Base-by-base conservation (phyloP, 2,888 invertebrate genomes). In the Fragum sueziense region DNA sequence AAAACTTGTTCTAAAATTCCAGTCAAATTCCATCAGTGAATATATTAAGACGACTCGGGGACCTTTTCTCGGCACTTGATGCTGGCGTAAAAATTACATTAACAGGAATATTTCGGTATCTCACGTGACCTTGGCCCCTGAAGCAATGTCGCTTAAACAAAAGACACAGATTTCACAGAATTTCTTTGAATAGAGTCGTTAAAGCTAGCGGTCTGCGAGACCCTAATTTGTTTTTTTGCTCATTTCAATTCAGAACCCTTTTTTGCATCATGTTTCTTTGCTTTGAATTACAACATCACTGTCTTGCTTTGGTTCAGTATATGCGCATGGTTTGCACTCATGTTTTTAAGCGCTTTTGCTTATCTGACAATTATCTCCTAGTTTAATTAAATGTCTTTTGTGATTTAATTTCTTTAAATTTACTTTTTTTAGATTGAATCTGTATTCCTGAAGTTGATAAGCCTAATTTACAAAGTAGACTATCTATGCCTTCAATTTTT, bases 41-140 rank as follows among this genome's bases (percentile, higher is more conserved):
- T 65, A 31, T 29, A 22, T 61, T 61, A 62, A 41, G 41, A 41
- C 37, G 27, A 65, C 65, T 22, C 41, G 4, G 20, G 22, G 41
- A 65, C 65, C 65, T 65, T 41, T 57, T 65, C 61, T 31, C 31
- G 65, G 33, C 65, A 65, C 65, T 65, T 65, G 65, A 65, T 65
- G 65, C 65, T 41, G 65, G 65, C 65, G 65, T 34, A 37, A 65
- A 65, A 65, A 65, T 65, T 65, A 65, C 65, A 65, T 65, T 65
- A 41, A 61, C 61, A 33, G 41, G 41, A 41, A 65, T 65, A 29
- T 33, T 41, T 65, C 33, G 25, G 27, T 41, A 41, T 37, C 65
- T 25, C 41, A 22, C 1, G 41, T 65, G 34, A 65, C 37, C 65
- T 65, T 65, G 37, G 3, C 65, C 65, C 41, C 65, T 65, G 20